phyloP scores from a whole-genome alignment of 2,113 vertebrate species.

The Salminus brasiliensis region DNA sequence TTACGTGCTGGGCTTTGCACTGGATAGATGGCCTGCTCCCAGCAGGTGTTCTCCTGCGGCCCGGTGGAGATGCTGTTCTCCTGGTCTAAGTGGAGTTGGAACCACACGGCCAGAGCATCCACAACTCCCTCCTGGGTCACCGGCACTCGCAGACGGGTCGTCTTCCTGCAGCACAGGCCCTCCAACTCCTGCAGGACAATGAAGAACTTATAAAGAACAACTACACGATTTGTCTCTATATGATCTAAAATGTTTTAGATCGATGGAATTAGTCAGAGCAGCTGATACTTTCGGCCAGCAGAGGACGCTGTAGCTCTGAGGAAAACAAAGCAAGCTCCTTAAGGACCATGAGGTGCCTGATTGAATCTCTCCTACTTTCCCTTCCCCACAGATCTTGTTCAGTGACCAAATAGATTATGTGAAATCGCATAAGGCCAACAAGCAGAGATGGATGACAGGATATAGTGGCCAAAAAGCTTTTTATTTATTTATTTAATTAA shows the following conservation, averaged over 20 bases:
- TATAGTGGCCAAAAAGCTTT: no score
- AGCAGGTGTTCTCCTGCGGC: conserved; percentile 92
- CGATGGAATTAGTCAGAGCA: no score
- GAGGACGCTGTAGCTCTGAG: neutral
- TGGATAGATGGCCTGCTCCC: conserved; percentile 97
- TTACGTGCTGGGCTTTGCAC: conserved; percentile 82
- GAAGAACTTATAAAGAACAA: neutral
- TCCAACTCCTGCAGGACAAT: conserved; percentile 85
- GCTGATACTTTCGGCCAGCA: neutral
- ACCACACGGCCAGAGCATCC: conserved; percentile 94
- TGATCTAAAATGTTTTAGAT: neutral
- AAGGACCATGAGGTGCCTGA: no score
- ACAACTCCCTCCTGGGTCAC: conserved; percentile 80
- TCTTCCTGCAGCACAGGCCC: conserved; percentile 80
- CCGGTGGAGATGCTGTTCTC: conserved; percentile 88
- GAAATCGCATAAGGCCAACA: neutral
- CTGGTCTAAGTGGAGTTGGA: conserved; percentile 92
- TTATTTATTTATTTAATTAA: no score
- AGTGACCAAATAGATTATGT: no score
- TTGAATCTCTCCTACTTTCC: no score
- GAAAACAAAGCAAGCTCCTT: neutral
- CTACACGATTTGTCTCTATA: neutral
- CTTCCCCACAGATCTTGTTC: no score
- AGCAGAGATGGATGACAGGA: neutral
- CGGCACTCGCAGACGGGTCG: conserved; percentile 73